Conservation (phyloP, 2,797 vertebrate species). For the Microctenopoma steveboyesi region DNA sequence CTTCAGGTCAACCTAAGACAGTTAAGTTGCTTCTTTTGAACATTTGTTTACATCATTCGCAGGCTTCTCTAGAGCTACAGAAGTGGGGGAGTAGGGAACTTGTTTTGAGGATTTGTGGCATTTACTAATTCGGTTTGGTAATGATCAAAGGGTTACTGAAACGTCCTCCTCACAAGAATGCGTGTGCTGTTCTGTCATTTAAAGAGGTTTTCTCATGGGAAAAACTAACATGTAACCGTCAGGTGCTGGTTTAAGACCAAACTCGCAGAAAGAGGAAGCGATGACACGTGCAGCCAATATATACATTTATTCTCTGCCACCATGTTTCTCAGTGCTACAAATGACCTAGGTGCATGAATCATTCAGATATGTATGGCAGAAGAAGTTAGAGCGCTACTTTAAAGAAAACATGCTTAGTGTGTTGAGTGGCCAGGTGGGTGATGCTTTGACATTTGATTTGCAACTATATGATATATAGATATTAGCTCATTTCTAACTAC, state of each 20-base stretch:
- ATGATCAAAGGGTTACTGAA: slow-evolving; percentile 36
- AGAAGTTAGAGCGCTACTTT: not conserved
- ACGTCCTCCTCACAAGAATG: slow-evolving; percentile 18
- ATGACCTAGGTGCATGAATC: not conserved
- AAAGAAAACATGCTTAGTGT: not conserved
- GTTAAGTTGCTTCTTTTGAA: too few relatives aligned
- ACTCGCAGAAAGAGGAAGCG: not conserved
- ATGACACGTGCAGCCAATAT: not conserved
- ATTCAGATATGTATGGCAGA: not conserved
- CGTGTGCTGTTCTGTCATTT: not conserved
- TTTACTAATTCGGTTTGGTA: slow-evolving; percentile 27
- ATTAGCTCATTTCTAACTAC: not conserved
- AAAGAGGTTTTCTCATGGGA: not conserved
- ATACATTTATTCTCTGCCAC: not conserved
- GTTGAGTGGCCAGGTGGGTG: not conserved
- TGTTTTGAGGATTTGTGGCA: slow-evolving; percentile 40
- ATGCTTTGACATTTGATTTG: not conserved
- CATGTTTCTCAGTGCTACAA: not conserved
- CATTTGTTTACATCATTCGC: not conserved
- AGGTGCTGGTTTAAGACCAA: slow-evolving; percentile 4
- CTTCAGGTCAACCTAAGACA: not conserved
- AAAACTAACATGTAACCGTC: not conserved
- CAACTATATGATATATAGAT: not conserved
- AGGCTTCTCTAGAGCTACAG: not conserved
- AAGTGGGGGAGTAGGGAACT: not conserved